A percentile compares a stretch with the other conserved stretches of the same genome.
Evolutionary conservation across 2,797 vertebrate genomes (phyloP).

Genomic region (Protosalanx chinensis): DNA sequence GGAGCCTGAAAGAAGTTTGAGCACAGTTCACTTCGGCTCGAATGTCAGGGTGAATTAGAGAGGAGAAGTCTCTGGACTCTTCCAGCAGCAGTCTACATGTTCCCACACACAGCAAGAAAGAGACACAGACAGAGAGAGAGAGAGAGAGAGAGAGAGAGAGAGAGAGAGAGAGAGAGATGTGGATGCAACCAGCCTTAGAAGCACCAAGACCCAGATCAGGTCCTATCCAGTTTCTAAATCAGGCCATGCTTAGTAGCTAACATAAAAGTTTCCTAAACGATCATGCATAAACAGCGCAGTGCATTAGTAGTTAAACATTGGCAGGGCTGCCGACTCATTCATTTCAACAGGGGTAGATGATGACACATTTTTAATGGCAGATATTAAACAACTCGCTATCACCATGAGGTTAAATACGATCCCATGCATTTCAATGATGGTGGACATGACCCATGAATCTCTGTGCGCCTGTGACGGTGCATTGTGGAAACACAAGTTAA

Average conservation of each 20-base stretch:
- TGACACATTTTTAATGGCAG: background rate
- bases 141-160: background rate
- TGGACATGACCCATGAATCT: constrained; percentile 16
- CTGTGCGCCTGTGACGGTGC: background rate
- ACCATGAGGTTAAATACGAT: constrained; percentile 5
- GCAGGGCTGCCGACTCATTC: background rate
- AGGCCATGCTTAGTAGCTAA: background rate
- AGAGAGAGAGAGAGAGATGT: background rate
- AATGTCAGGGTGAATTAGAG: constrained; percentile 58
- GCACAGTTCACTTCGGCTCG: constrained; percentile 57
- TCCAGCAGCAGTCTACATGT: constrained; percentile 16
- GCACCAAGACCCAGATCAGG: background rate
- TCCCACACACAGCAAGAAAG: background rate
- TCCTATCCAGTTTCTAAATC: background rate
- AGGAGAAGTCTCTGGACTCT: constrained; percentile 18
- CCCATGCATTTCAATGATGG: background rate
- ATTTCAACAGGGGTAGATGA: constrained; percentile 1
- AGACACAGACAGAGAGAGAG: no score
- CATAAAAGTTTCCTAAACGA: background rate
- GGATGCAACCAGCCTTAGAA: background rate
- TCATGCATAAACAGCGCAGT: background rate
- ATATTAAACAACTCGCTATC: background rate
- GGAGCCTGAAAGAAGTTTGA: constrained; percentile 49
- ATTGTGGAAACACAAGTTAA: background rate
- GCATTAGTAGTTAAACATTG: background rate